phyloP scores from a whole-genome alignment of 2,888 invertebrate species.

The Apomyelois bistriatella region DNA sequence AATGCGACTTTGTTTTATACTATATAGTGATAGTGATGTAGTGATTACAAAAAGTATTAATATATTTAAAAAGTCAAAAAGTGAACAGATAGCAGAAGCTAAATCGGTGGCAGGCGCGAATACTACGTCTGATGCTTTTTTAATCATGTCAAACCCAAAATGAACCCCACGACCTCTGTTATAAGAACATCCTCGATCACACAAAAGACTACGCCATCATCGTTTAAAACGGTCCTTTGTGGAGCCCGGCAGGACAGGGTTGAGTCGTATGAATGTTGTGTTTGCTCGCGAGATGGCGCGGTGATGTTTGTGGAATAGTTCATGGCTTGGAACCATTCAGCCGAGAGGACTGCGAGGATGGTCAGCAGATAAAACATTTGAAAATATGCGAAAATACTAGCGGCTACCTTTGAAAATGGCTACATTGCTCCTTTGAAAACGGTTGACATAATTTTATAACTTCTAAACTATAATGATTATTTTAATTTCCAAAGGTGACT shows the following conservation, averaged over 20 bases:
- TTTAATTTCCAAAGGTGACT: too few species aligned
- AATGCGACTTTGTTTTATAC: too few species aligned
- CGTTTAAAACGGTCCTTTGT: constrained; percentile 21
- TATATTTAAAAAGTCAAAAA: too few species aligned
- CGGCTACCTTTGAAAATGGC: too few species aligned
- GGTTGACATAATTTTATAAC: too few species aligned
- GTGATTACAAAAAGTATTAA: too few species aligned
- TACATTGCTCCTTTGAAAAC: too few species aligned
- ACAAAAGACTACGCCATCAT: constrained; percentile 20
- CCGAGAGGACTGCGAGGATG: constrained; percentile 20
- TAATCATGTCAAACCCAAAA: neutral
- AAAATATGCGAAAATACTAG: neutral
- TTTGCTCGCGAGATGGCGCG: constrained; percentile 65
- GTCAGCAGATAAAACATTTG: constrained; percentile 17
- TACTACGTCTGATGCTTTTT: neutral
- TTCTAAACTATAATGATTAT: too few species aligned
- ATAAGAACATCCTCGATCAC: neutral
- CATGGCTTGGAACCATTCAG: constrained; percentile 51
- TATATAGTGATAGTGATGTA: too few species aligned
- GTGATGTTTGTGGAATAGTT: constrained; percentile 59
- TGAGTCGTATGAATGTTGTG: constrained; percentile 29
- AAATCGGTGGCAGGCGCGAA: too few species aligned
- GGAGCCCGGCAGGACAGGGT: constrained; percentile 12
- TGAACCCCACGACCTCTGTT: neutral
- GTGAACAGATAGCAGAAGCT: too few species aligned